Percentiles rank a stretch among this genome's conserved stretches.
Conservation (phyloP, 2,113 vertebrate species). For the Nematolebias whitei region DNA sequence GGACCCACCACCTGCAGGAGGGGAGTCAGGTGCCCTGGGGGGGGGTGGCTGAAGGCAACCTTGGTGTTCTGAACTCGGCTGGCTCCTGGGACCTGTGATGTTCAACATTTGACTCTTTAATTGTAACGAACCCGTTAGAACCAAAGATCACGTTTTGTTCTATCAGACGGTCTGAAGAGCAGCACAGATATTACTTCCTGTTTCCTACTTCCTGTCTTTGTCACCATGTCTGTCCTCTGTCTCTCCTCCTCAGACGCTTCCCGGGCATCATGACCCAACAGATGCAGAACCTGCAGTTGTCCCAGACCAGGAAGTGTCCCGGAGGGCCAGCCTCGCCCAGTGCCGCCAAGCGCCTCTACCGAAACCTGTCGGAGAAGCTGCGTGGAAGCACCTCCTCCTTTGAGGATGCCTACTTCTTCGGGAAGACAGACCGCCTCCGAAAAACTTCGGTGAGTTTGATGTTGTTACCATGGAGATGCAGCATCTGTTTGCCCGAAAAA, state of each 20-base stretch:
- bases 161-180: too few relatives aligned
- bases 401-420: slow-evolving; percentile 89
- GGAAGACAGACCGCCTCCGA: slow-evolving; percentile 87
- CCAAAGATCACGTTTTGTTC: too few relatives aligned
- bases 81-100: too few relatives aligned
- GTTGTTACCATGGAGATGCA: neutral
- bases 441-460: slow-evolving; percentile 84
- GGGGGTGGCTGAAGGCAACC: too few relatives aligned
- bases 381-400: slow-evolving; percentile 93
- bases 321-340: slow-evolving; percentile 88
- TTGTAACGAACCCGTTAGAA: too few relatives aligned
- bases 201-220: too few relatives aligned
- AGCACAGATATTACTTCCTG: too few relatives aligned
- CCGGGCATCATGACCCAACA: slow-evolving; percentile 89
- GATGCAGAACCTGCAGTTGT: slow-evolving; percentile 92
- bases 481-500: too few relatives aligned
- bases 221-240: neutral
- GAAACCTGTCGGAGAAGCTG: slow-evolving; percentile 96
- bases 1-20: too few relatives aligned
- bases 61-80: too few relatives aligned
- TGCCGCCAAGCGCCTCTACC: slow-evolving; percentile 93
- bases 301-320: slow-evolving; percentile 85
- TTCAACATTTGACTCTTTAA: too few relatives aligned
- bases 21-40: too few relatives aligned
- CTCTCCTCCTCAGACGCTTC: slow-evolving; percentile 69